These are phyloP conservation scores for Desoria tigrina DNA, from an alignment of 2,888 invertebrate species.

Conservation along the genomic window DNA sequence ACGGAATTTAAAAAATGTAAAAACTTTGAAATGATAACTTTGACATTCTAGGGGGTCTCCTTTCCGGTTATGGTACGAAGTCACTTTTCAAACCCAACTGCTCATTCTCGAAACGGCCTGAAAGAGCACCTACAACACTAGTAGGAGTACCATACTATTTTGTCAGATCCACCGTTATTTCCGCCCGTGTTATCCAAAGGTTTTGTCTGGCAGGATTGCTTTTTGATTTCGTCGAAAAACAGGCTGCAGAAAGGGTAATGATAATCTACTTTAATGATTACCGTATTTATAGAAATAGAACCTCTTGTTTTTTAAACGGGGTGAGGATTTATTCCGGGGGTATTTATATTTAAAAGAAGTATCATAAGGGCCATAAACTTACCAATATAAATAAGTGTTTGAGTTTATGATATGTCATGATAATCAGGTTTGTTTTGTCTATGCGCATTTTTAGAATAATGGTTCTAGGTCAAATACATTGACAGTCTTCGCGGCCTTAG, in stretches of 20 bases:
- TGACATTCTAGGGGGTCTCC: conserved; percentile 25
- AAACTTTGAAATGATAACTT: not conserved
- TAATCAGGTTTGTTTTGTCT: too few species aligned
- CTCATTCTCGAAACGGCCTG: not conserved
- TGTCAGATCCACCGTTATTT: not conserved
- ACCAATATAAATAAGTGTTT: too few species aligned
- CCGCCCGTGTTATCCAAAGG: conserved; percentile 5
- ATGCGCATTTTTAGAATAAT: conserved; percentile 3
- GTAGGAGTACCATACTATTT: too few species aligned
- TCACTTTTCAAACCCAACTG: conserved; percentile 19
- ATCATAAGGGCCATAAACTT: too few species aligned
- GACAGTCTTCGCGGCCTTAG: conserved; percentile 14
- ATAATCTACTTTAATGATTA: not conserved
- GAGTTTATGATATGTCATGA: too few species aligned
- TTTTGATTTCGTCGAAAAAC: conserved; percentile 21
- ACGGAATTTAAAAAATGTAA: too few species aligned
- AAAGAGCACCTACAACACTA: not conserved
- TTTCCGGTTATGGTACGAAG: conserved; percentile 21
- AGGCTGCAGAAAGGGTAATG: conserved; percentile 12
- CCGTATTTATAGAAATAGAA: not conserved
- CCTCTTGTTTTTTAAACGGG: not conserved
- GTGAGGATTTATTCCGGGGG: too few species aligned
- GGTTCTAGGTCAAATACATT: conserved; percentile 5
- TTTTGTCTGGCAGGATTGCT: conserved; percentile 13
- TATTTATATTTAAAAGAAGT: too few species aligned